Evolutionary conservation across 2,113 vertebrate species (phyloP).

Genomic region (Malurus cyaneus): DNA sequence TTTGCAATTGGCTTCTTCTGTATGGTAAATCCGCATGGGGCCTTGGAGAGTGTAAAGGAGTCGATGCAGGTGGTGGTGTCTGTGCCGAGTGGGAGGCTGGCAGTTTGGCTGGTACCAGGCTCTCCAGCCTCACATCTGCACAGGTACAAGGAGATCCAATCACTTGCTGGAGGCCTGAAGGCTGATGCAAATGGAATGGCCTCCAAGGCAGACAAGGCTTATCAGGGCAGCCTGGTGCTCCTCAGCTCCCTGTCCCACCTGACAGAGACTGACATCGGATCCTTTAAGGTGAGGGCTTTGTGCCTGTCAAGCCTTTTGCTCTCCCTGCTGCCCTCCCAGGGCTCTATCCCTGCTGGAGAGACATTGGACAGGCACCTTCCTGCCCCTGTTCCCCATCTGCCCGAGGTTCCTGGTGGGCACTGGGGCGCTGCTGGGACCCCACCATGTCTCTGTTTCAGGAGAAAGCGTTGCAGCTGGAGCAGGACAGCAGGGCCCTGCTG

Average conservation of each 20-base stretch:
- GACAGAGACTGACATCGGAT: not conserved
- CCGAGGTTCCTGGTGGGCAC: not conserved
- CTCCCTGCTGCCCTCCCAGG: not conserved
- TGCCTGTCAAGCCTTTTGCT: not conserved
- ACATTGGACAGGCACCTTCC: not conserved
- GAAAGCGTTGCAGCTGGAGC: slow-evolving; percentile 54
- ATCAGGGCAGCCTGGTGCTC: slow-evolving; percentile 67
- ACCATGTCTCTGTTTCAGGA: slow-evolving; percentile 41
- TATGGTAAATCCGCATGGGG: no score
- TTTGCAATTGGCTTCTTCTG: not conserved
- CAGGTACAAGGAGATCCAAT: slow-evolving; percentile 67
- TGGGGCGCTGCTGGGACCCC: not conserved
- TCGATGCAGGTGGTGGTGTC: not conserved
- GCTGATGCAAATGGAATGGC: slow-evolving; percentile 42
- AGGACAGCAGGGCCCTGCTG: slow-evolving; percentile 51
- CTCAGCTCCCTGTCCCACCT: slow-evolving; percentile 52
- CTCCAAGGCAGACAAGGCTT: slow-evolving; percentile 45
- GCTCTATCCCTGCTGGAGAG: not conserved
- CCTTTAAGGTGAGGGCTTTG: slow-evolving; percentile 65
- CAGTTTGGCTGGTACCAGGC: not conserved
- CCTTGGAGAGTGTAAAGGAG: fast-evolving
- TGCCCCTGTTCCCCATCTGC: not conserved
- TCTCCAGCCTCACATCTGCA: not conserved
- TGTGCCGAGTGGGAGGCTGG: not conserved
- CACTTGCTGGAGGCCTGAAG: slow-evolving; percentile 48